Evolutionary conservation across 1,140 invertebrate genomes (phyloP), one percentile per base, ranked within the genome.

Genomic region (Musca vetustissima): DNA sequence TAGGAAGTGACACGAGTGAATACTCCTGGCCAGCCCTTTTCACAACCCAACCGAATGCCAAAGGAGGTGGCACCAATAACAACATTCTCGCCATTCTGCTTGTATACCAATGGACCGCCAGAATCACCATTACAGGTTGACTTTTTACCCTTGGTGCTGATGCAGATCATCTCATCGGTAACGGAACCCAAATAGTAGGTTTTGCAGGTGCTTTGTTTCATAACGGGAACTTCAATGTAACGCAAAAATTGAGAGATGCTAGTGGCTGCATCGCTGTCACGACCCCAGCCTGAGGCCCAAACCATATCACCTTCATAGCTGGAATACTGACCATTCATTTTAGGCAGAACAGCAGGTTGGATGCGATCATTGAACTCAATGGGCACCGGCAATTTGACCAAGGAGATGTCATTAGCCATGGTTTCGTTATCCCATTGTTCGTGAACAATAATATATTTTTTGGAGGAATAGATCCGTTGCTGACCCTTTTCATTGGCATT

Each of bases 31-130:
- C 87, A 86, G 69, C 86, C 86, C 70, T 88, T 86, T 64, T 86
- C 82, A 73, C 87, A 88, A 14, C 85, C 86, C 14, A 76, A 67
- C n/a, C 72, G 68, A 28, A 82, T 82, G 28, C 85, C 85, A 72
- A 87, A 88, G 19, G 86, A 87, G 22, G 83, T 85, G 22, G 87
- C 75, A 72, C 87, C 87, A 68, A 87, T 72, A 50, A 76, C 72
- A 9, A 71, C 50, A 69, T 52, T 57, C 4, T 73, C 72, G 48
- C 17, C 32, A 36, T 49, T 69, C 21, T 76, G 69, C 0, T 68
- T 47, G 32, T 48, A 47, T n/a, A 82, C 80, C 64, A 86, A 75
- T 53, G 85, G 85, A 69, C 84, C 85, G 70, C 85, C 85, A 55
- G 84, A 85, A 70, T 86, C 85, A 6, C 85, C 85, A 68, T 75